phyloP scores from a whole-genome alignment of 2,113 vertebrate species.

The Neomonachus schauinslandi region DNA sequence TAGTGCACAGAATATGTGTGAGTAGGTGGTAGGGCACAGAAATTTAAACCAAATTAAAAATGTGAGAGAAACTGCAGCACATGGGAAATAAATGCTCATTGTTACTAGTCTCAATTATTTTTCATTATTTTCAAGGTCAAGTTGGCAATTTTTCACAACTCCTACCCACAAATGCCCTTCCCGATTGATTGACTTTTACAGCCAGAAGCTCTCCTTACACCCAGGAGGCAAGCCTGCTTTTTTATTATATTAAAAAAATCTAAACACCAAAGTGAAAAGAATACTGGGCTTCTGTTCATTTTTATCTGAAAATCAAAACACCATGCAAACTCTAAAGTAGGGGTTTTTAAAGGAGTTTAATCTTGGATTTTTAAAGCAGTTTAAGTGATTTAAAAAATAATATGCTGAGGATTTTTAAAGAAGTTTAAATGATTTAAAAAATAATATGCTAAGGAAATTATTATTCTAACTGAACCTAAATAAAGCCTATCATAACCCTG shows the following conservation, averaged over 20 bases:
- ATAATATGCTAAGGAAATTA: slow-evolving; percentile 41
- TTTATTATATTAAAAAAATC: slow-evolving; percentile 68
- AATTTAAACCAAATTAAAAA: slow-evolving; percentile 82
- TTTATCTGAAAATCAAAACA: slow-evolving; percentile 53
- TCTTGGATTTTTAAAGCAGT: background rate
- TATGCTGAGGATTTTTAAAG: background rate
- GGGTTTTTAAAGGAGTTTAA: background rate
- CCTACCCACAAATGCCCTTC: slow-evolving; percentile 78
- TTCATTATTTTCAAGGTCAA: slow-evolving; percentile 82
- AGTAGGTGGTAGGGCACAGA: slow-evolving; percentile 81
- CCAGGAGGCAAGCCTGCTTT: slow-evolving; percentile 62
- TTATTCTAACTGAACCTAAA: slow-evolving; percentile 37
- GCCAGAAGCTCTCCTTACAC: slow-evolving; percentile 66
- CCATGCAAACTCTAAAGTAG: slow-evolving; percentile 8
- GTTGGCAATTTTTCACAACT: slow-evolving; percentile 81
- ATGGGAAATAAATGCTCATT: slow-evolving; percentile 76
- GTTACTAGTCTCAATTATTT: slow-evolving; percentile 81
- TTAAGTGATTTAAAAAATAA: slow-evolving; percentile 55
- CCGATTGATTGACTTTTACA: slow-evolving; percentile 68
- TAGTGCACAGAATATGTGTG: slow-evolving; percentile 66
- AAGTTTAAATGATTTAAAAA: slow-evolving; percentile 54
- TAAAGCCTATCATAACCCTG: slow-evolving; percentile 45
- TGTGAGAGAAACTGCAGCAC: slow-evolving; percentile 79
- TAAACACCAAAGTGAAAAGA: slow-evolving; percentile 72
- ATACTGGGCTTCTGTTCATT: slow-evolving; percentile 63